Percentiles rank a stretch among this genome's conserved stretches.
These are phyloP conservation scores for Clytia hemisphaerica DNA, from an alignment of 30 jellyfish, hydroid and myxozoan genomes.

Conservation along the genomic window DNA sequence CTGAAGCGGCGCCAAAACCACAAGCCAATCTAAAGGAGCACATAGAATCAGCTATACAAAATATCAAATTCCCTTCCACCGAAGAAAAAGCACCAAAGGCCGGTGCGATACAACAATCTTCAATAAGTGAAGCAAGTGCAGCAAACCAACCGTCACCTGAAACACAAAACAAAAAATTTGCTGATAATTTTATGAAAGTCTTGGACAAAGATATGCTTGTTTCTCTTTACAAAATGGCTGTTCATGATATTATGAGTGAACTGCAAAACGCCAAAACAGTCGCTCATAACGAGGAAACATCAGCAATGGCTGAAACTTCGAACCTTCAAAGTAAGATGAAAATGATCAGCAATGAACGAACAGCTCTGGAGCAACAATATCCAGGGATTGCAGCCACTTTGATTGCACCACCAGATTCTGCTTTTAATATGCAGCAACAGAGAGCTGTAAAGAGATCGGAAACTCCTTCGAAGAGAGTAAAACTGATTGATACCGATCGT, in stretches of 20 bases:
- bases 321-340: conserved; percentile 46
- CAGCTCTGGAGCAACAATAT: conserved; percentile 51
- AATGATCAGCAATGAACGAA: conserved; percentile 45
- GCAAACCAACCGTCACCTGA: too few relatives aligned
- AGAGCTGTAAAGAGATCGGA: neutral
- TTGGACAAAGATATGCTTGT: conserved; percentile 96
- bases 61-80: too few relatives aligned
- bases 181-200: conserved; percentile 59
- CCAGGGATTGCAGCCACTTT: conserved; percentile 78
- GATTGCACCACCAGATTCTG: conserved; percentile 10
- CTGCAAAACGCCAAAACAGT: conserved; percentile 35
- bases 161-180: conserved; percentile 25
- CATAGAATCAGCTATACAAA: too few relatives aligned
- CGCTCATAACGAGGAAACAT: too few relatives aligned
- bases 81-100: conserved; percentile 47
- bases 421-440: conserved; percentile 35
- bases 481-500: conserved; percentile 31
- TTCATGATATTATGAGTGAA: conserved; percentile 70
- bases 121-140: too few relatives aligned
- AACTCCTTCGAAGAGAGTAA: conserved; percentile 17
- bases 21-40: conserved; percentile 8
- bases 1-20: conserved; percentile 4
- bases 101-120: too few relatives aligned
- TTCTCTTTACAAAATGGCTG: conserved; percentile 86
- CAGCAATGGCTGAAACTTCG: conserved; percentile 8